Conservation (phyloP, 1,140 invertebrate species). For the Archivesica marissinica region DNA sequence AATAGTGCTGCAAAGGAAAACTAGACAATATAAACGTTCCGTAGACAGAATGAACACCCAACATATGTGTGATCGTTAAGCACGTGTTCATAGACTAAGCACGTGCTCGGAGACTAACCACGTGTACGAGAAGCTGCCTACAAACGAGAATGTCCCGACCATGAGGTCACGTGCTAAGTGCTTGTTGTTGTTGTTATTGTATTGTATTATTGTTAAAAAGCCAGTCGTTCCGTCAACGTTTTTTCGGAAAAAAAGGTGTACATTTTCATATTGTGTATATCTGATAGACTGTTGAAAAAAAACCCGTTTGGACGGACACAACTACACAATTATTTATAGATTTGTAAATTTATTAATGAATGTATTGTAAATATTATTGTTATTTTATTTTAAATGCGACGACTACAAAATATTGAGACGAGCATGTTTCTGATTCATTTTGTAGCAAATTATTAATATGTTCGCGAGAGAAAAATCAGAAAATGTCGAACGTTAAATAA, state of each 20-base stretch:
- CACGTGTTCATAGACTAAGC: too few species aligned
- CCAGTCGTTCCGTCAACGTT: conserved; percentile 32
- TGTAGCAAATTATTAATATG: not conserved
- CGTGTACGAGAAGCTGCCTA: conserved; percentile 5
- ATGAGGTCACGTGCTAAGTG: conserved; percentile 36
- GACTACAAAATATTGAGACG: conserved; percentile 27
- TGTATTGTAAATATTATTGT: conserved; percentile 36
- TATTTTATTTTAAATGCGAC: conserved; percentile 33
- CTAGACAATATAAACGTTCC: too few species aligned
- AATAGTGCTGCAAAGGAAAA: conserved; percentile 4
- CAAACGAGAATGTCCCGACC: conserved; percentile 50
- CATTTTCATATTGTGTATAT: not conserved
- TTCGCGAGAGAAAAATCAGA: conserved; percentile 26
- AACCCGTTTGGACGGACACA: not conserved
- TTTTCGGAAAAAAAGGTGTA: not conserved
- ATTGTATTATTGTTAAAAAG: conserved; percentile 29
- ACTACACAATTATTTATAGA: conserved; percentile 51
- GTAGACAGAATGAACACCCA: too few species aligned
- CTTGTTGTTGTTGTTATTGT: conserved; percentile 46
- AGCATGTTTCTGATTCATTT: not conserved
- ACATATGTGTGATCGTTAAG: too few species aligned
- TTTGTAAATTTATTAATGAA: conserved; percentile 24
- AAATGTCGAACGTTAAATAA: conserved; percentile 41
- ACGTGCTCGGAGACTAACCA: not conserved
- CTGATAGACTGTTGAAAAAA: not conserved